These are phyloP conservation scores for Eulithis prunata DNA, from an alignment of 2,888 invertebrate genomes.

Conservation along the genomic window DNA sequence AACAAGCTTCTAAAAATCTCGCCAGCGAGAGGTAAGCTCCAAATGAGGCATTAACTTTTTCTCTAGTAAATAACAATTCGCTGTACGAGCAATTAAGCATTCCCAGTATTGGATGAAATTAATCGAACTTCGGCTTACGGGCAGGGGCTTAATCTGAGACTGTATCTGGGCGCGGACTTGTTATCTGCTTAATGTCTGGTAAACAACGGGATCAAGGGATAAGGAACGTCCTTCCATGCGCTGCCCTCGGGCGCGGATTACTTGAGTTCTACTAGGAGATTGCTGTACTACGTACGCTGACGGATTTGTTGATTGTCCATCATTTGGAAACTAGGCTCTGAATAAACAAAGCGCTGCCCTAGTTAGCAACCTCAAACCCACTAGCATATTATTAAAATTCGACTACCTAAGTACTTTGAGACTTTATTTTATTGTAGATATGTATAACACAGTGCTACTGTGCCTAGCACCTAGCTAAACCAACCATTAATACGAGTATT, in stretches of 20 bases:
- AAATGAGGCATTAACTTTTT: constrained; percentile 38
- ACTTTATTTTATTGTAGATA: not conserved
- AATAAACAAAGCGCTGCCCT: constrained; percentile 1
- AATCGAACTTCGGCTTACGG: constrained; percentile 83
- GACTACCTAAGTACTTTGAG: too few species aligned
- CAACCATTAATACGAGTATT: too few species aligned
- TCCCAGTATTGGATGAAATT: constrained; percentile 82
- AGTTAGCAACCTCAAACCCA: not conserved
- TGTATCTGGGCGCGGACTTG: constrained; percentile 82
- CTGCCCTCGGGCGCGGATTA: constrained; percentile 81
- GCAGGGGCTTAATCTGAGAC: constrained; percentile 80
- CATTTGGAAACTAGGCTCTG: constrained; percentile 33
- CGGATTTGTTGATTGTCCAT: constrained; percentile 47
- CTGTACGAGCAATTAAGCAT: constrained; percentile 65
- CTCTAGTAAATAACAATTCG: constrained; percentile 59
- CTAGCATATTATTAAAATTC: too few species aligned
- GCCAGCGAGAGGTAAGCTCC: constrained; percentile 19
- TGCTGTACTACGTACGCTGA: constrained; percentile 68
- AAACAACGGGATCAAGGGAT: constrained; percentile 85
- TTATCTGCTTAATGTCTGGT: constrained; percentile 86
- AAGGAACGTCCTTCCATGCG: constrained; percentile 81
- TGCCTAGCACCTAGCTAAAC: too few species aligned
- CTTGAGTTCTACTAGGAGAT: constrained; percentile 70
- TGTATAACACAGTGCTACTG: not conserved
- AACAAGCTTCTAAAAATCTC: constrained; percentile 27